phyloP scores from a whole-genome alignment of 2,888 invertebrate species.

The Abscondita cerata region DNA sequence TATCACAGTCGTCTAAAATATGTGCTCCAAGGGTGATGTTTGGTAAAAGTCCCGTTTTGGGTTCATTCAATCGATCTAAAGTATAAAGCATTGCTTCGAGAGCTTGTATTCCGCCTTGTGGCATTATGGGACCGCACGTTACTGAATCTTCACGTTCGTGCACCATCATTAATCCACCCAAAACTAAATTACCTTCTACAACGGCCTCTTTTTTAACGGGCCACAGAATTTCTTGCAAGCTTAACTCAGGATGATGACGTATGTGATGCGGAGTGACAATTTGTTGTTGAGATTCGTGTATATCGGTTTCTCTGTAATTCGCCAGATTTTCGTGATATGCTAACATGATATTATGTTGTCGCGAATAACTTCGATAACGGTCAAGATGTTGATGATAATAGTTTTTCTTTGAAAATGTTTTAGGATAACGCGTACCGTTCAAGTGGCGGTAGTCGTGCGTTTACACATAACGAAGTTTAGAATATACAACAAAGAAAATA shows the following conservation, averaged over 20 bases:
- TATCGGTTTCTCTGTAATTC: conserved; percentile 23
- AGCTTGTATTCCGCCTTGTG: conserved; percentile 89
- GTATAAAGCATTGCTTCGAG: conserved; percentile 93
- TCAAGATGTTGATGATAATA: background rate
- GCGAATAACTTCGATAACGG: background rate
- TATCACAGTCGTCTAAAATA: conserved; percentile 93
- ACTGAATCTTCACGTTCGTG: conserved; percentile 88
- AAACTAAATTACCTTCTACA: conserved; percentile 85
- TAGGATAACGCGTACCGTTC: conserved; percentile 9
- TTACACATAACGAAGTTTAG: conserved; percentile 14
- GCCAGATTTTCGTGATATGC: conserved; percentile 21
- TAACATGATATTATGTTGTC: background rate
- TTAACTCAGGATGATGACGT: conserved; percentile 28
- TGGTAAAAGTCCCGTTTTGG: conserved; percentile 71
- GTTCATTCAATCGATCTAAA: conserved; percentile 78
- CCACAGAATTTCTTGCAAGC: conserved; percentile 62
- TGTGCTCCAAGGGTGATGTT: conserved; percentile 86
- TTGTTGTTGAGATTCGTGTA: conserved; percentile 17
- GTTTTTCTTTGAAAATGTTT: background rate
- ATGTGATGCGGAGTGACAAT: conserved; percentile 24
- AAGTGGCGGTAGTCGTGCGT: conserved; percentile 7
- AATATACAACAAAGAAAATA: conserved; percentile 9
- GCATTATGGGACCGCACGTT: conserved; percentile 93
- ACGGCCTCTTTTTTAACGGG: conserved; percentile 87
- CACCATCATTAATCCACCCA: conserved; percentile 95